Evolutionary conservation across 2,113 vertebrate genomes (phyloP), one percentile per base, ranked within the genome.

Genomic region (Poicephalus meyeri): DNA sequence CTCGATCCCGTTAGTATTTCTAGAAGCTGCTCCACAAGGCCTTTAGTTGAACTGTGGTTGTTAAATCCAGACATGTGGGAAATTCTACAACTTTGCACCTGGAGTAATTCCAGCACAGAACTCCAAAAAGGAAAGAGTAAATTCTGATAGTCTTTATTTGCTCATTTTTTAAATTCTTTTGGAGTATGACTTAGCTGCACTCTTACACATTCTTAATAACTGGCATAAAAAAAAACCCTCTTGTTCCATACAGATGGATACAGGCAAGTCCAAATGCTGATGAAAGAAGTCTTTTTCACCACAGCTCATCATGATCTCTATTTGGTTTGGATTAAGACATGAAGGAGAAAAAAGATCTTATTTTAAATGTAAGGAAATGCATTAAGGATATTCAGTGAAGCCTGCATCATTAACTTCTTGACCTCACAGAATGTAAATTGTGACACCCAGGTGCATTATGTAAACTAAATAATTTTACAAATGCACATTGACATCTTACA

Each of bases 241-340:
- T 64, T 85, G 11, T 41, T 89, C 24, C 63, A 63, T 53, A 63
- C 18, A 80, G 28, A 11, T 74, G 64, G 82, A 55, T 83, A 91
- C 41, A 24, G 65, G 31, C 19, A 87, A 89, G 49, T 53, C 46
- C 86, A 92, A 78, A 65, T 89, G 69, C 83, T 97, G 86, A 89
- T 96, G 84, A 84, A 92, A 90, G 74, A 86, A 19, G 15, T 28
- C 49, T 88, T 90, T 91, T 82, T 65, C 71, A 88, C 42, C n/a
- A 50, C 72, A 84, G 35, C 42, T 91, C 91, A 88, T 78, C 50
- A 50, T 7, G 20, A 84, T 50, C 72, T 24, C 33, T 92, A 17
- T 94, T 96, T 95, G 37, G 37, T 86, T 93, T 95, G 94, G 91
- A 95, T 84, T 68, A 79, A 92, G 66, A 76, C 35, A 39, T 16